These are phyloP conservation scores for Hydrozoanthus gracilis DNA, from an alignment of 92 coral and sea anemone species.

Conservation along the genomic window DNA sequence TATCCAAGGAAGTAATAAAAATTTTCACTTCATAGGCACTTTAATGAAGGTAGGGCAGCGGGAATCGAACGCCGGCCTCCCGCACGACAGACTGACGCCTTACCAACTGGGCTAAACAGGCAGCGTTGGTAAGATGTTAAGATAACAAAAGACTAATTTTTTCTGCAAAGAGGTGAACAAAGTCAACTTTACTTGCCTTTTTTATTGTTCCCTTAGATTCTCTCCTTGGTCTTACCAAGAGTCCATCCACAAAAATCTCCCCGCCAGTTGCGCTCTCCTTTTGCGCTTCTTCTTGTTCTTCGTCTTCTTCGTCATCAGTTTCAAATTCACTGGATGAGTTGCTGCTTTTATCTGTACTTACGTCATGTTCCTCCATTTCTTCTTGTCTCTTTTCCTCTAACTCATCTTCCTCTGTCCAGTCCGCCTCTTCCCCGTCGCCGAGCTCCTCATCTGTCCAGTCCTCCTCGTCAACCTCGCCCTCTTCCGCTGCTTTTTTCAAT, in stretches of 20 bases:
- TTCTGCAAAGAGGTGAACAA: not conserved
- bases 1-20: too few species aligned
- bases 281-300: conserved; percentile 2
- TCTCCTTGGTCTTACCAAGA: conserved; percentile 21
- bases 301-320: conserved; percentile 40
- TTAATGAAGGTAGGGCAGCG: too few species aligned
- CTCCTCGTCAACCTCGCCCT: conserved; percentile 1
- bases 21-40: too few species aligned
- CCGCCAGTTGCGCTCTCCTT: not conserved
- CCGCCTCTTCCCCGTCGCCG: not conserved
- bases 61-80: too few species aligned
- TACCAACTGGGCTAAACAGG: too few species aligned
- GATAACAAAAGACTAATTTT: too few species aligned
- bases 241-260: not conserved
- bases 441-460: too few species aligned
- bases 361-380: conserved; percentile 19
- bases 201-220: conserved; percentile 26
- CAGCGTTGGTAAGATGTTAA: too few species aligned
- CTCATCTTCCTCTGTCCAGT: not conserved
- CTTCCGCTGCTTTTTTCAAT: not conserved
- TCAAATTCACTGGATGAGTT: conserved; percentile 26
- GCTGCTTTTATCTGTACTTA: conserved; percentile 18
- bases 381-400: not conserved
- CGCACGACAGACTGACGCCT: too few species aligned
- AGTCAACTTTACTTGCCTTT: conserved; percentile 23